Evolutionary conservation across 2,888 invertebrate species (phyloP), one percentile per base, ranked within the genome.

Genomic region (Rambutsinella grinnellia): DNA sequence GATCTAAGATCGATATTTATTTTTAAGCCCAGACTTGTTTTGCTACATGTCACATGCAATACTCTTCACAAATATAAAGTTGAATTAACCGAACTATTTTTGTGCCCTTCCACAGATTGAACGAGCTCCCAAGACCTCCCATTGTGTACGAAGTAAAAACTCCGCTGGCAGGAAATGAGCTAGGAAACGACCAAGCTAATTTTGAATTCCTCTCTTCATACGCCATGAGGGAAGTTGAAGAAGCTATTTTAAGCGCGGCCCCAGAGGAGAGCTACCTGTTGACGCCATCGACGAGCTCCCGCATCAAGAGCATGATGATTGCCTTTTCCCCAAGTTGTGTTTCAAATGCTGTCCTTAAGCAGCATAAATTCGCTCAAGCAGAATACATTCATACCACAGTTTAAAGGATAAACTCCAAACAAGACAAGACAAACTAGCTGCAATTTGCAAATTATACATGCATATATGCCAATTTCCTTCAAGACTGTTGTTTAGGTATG

Each of bases 301-400:
- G 82, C 21, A 79, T 83, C 62, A 83, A 83, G 60, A 81, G 79
- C 54, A 81, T 83, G 82, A 81, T 83, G 79, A 81, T 81, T 66
- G 80, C 82, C 13, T 79, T 83, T 49, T 81, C 82, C 1, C 82
- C 82, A 26, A 81, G 70, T 17, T 83, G 81, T 57, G 79, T 83
- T 21, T 81, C 82, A 2, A 76, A 78, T 56, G 79, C 79, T 21
- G 77, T 83, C 26, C 67, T 81, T 23, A 83, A 83, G 57, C 80
- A 78, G 47, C 81, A 81, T 54, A 83, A 83, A 67, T 68, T 75
- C 19, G 70, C 66, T 19, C 60, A 75, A 49, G 66, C 70, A 13
- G 76, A 76, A 66, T 65, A 58, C 53, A 60, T 66, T 24, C 76
- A 76, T 27, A 60, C 71, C 46, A 72, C 70, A 13, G 76, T 76